Evolutionary conservation across 2,797 vertebrate species (phyloP).

Genomic region (Acanthiza pusilla): DNA sequence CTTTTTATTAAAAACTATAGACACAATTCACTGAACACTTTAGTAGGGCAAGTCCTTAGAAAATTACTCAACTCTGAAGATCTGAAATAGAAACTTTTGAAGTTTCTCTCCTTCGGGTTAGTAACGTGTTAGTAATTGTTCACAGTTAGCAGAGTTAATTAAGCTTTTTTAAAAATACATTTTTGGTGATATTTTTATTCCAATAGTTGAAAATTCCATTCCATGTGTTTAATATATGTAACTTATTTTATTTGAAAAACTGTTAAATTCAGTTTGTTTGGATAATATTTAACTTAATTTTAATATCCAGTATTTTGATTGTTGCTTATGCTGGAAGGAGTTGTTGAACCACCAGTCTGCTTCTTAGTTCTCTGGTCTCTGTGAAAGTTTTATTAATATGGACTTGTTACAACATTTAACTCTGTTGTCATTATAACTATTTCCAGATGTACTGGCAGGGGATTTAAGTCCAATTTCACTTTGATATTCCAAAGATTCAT

Average conservation of each 20-base stretch:
- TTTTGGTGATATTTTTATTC: neutral
- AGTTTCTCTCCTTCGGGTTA: neutral
- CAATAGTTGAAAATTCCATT: neutral
- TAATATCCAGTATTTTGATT: neutral
- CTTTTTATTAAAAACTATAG: neutral
- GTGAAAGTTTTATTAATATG: neutral
- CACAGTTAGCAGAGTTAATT: neutral
- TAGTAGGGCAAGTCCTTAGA: neutral
- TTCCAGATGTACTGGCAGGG: neutral
- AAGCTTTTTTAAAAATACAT: neutral
- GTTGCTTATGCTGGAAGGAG: neutral
- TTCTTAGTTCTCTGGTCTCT: neutral
- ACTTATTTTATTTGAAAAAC: neutral
- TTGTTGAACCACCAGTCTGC: neutral
- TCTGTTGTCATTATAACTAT: neutral
- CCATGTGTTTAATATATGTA: neutral
- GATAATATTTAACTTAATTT: neutral
- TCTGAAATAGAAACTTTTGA: neutral
- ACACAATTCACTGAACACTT: neutral
- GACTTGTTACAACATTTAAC: neutral
- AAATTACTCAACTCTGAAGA: neutral
- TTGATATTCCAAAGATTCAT: neutral
- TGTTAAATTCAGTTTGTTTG: neutral
- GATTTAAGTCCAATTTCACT: neutral
- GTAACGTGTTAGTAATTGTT: neutral